Conservation (phyloP, 2,797 vertebrate genomes). For the Brotula barbata region DNA sequence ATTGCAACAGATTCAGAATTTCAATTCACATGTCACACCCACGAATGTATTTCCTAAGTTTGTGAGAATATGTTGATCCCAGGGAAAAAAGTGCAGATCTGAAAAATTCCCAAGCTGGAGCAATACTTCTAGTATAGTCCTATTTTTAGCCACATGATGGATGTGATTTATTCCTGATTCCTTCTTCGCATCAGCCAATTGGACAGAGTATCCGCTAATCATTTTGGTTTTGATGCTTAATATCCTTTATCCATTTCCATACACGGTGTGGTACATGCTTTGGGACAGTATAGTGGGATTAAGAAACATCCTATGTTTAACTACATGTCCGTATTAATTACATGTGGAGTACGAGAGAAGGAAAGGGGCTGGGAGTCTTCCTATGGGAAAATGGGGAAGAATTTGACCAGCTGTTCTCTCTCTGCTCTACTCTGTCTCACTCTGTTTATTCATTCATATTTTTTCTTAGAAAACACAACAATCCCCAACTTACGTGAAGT, state of each 20-base stretch:
- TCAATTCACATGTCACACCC: conserved; percentile 24
- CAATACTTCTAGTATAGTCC: conserved; percentile 15
- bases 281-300: conserved; percentile 13
- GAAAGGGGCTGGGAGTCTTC: conserved; percentile 37
- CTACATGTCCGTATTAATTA: conserved; percentile 33
- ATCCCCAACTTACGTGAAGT: conserved; percentile 91
- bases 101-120: conserved; percentile 33
- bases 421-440: conserved; percentile 47
- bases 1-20: conserved; percentile 16
- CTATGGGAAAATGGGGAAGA: conserved; percentile 66
- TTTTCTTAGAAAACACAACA: conserved; percentile 86
- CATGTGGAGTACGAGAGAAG: conserved; percentile 16
- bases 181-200: neutral
- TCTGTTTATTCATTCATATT: conserved; percentile 72
- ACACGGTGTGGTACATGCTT: neutral
- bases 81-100: conserved; percentile 19
- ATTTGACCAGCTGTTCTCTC: conserved; percentile 70
- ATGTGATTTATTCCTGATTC: conserved; percentile 41
- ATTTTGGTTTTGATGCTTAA: neutral
- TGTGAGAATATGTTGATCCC: conserved; percentile 28
- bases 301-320: conserved; percentile 45
- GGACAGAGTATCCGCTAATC: conserved; percentile 15
- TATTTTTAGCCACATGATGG: conserved; percentile 69
- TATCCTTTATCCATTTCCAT: conserved; percentile 14
- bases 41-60: neutral